phyloP scores from a whole-genome alignment of 2,113 vertebrate species.

The Lophius piscatorius region DNA sequence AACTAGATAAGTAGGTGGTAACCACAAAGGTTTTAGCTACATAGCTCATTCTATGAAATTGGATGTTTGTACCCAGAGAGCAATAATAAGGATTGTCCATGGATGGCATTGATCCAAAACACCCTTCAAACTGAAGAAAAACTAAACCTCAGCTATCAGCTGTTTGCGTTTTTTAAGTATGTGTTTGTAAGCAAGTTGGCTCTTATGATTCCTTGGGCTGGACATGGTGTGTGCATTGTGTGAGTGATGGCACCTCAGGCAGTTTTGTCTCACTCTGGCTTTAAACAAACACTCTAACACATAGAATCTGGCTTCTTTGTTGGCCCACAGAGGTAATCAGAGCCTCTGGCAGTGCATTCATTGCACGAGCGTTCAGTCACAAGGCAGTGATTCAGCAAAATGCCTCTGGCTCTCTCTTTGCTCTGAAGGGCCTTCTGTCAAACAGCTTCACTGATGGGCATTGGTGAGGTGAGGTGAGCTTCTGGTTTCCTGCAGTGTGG shows the following conservation, averaged over 20 bases:
- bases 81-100: slow-evolving; percentile 17
- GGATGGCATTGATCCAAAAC: slow-evolving; percentile 22
- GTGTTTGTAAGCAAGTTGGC: slow-evolving; percentile 14
- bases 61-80: slow-evolving; percentile 34
- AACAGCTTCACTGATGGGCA: slow-evolving; percentile 50
- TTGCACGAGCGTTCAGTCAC: slow-evolving; percentile 60
- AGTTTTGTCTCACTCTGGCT: slow-evolving; percentile 45
- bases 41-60: slow-evolving; percentile 42
- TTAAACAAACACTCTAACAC: slow-evolving; percentile 20
- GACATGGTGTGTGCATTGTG: slow-evolving; percentile 51
- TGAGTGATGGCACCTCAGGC: slow-evolving; percentile 60
- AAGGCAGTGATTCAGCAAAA: slow-evolving; percentile 82
- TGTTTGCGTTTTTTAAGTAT: slow-evolving; percentile 18
- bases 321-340: slow-evolving; percentile 57
- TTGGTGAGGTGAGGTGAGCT: slow-evolving; percentile 60
- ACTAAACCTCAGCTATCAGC: neutral
- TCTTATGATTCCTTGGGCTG: slow-evolving; percentile 28
- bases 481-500: slow-evolving; percentile 74
- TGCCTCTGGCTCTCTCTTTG: slow-evolving; percentile 57
- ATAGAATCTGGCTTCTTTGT: slow-evolving; percentile 47
- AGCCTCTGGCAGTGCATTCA: slow-evolving; percentile 57
- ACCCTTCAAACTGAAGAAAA: neutral
- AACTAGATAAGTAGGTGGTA: slow-evolving; percentile 64
- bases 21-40: slow-evolving; percentile 57
- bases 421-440: slow-evolving; percentile 70